phyloP scores from a whole-genome alignment of 2,113 vertebrate genomes.

The Thalassarche chlororhynchos region DNA sequence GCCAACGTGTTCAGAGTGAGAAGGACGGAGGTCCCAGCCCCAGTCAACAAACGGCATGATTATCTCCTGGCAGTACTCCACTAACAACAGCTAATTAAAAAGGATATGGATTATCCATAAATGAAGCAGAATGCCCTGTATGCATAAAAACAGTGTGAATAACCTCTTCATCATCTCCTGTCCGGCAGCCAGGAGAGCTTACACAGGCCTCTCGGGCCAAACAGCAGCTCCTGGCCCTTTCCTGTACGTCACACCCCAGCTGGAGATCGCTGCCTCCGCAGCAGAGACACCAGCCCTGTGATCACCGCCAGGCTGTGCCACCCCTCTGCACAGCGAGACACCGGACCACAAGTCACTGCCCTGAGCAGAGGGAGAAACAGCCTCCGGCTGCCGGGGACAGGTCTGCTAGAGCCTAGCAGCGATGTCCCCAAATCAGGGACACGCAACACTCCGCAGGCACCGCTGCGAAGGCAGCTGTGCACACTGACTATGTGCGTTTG shows the following conservation, averaged over 20 bases:
- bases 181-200: neutral
- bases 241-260: neutral
- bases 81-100: neutral
- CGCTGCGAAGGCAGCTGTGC: neutral
- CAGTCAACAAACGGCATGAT: neutral
- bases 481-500: rapidly evolving
- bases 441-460: rapidly evolving
- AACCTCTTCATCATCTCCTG: neutral
- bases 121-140: neutral
- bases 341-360: neutral
- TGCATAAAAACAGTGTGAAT: neutral
- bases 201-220: neutral
- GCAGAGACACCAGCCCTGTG: neutral
- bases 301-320: rapidly evolving
- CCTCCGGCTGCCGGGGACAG: neutral
- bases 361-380: neutral
- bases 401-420: neutral
- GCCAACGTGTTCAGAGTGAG: neutral
- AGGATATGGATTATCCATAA: neutral
- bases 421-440: rapidly evolving
- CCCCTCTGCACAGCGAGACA: neutral
- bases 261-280: neutral
- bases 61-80: neutral
- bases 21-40: neutral
- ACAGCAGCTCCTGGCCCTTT: neutral